Evolutionary conservation across 2,113 vertebrate species (phyloP).

Genomic region (Diadophis punctatus): DNA sequence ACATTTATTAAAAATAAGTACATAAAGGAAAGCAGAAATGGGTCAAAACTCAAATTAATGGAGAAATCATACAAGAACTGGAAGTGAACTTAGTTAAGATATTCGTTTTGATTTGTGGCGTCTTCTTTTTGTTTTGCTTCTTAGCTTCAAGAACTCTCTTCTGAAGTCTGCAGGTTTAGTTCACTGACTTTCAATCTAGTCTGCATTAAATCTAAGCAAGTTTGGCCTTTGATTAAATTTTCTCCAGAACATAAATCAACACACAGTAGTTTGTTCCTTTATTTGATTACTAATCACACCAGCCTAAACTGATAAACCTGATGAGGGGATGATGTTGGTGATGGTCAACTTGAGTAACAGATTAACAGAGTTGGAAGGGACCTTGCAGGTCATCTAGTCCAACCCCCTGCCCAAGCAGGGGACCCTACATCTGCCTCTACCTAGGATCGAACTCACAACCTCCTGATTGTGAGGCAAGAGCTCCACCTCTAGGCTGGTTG

Average conservation of each 20-base stretch:
- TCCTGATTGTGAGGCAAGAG: too few relatives aligned
- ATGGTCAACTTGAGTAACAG: background rate
- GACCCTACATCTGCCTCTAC: too few relatives aligned
- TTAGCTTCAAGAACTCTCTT: background rate
- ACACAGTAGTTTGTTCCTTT: background rate
- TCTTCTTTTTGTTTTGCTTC: background rate
- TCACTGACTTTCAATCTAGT: background rate
- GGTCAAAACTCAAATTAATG: background rate
- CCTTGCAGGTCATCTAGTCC: too few relatives aligned
- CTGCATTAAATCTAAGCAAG: background rate
- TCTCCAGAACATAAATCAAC: background rate
- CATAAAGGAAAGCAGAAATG: background rate
- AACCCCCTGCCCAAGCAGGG: too few relatives aligned
- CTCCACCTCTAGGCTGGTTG: too few relatives aligned
- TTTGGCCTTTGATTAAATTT: background rate
- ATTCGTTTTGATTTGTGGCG: background rate
- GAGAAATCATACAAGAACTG: background rate
- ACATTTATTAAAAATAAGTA: background rate
- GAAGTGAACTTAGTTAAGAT: background rate
- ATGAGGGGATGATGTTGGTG: background rate
- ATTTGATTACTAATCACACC: background rate
- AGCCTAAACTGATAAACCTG: background rate
- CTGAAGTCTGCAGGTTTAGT: background rate
- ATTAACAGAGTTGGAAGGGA: too few relatives aligned
- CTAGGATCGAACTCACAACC: too few relatives aligned